Base-by-base conservation (phyloP, 2,888 invertebrate species). In the Synanthedon formicaeformis region DNA sequence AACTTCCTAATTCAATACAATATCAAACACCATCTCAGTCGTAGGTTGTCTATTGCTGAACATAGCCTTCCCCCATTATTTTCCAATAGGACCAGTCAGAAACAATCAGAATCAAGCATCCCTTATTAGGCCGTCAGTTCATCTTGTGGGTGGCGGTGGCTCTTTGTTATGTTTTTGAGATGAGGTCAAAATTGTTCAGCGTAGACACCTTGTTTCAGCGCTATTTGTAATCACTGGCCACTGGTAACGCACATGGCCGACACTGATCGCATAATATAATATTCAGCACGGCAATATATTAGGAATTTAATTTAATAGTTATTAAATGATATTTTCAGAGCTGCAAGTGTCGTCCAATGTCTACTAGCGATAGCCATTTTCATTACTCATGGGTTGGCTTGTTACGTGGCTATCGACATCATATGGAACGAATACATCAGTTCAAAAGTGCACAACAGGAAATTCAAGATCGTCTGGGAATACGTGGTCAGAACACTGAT, bases 331-430 rank as follows among this genome's bases (percentile, higher is more conserved):
- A 14, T 51, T 60, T 57, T 2, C 74, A 94, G 94, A 8, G 78
- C 92, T 52, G 93, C 93, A 0, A 92, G 92, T 72, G 88, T 91
- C 13, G 94, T 93, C 0, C 92, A 94, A 70, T 86, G 92, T 13
- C 90, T 94, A 65, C 75, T 95, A 51, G 93, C 95, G 0, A 80
- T 93, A 58, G 92, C 95, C 0, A 96, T 99, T 61, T 97, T 93
- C 81, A 92, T 98, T 53, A 95, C 97, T 0, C 98, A 98, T 75
- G 94, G 94, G 0, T 87, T 99, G 41, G 97, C 98, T 67, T 95
- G 97, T 78, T 99, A 98, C 79, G 98, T 99, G 2, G 97, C 98
- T 6, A 93, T 98, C 63, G 95, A 96, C 67, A 96, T 99, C 60
- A 89, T 95, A 50, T 97, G 97, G 96, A 96, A 94, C 65, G 91